Evolutionary conservation across 2,888 invertebrate species (phyloP).

Genomic region (Mythimna ferrago): DNA sequence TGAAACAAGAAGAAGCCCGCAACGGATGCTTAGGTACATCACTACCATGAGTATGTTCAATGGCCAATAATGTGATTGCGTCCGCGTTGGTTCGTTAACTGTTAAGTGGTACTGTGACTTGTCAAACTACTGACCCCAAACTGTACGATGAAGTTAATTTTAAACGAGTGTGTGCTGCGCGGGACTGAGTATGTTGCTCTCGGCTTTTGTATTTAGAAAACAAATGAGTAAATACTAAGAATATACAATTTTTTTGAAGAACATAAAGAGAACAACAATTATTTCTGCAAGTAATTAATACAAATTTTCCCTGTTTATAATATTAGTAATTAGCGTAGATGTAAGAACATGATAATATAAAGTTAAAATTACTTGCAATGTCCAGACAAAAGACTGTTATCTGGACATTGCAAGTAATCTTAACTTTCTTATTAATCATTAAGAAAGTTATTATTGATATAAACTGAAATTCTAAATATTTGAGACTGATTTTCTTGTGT

Average conservation of each 20-base stretch:
- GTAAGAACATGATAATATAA: not conserved
- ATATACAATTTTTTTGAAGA: not conserved
- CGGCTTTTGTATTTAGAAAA: not conserved
- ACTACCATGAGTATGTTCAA: not conserved
- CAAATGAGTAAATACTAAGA: not conserved
- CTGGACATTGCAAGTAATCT: too few species aligned
- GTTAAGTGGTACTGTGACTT: conserved; percentile 17
- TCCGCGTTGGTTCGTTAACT: conserved; percentile 12
- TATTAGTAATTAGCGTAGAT: not conserved
- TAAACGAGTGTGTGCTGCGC: not conserved
- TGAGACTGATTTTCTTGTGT: not conserved
- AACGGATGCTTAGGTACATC: too few species aligned
- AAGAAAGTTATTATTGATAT: not conserved
- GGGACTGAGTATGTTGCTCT: not conserved
- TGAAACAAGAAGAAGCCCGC: not conserved
- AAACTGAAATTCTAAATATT: not conserved
- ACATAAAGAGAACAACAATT: too few species aligned
- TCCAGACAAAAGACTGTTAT: too few species aligned
- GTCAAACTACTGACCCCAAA: conserved; percentile 22
- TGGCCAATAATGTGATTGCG: not conserved
- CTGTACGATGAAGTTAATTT: not conserved
- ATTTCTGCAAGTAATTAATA: too few species aligned
- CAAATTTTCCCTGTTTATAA: not conserved
- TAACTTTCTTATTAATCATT: too few species aligned
- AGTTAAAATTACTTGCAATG: not conserved